Base-by-base conservation (phyloP, 1,140 invertebrate genomes). In the Lineus longissimus region DNA sequence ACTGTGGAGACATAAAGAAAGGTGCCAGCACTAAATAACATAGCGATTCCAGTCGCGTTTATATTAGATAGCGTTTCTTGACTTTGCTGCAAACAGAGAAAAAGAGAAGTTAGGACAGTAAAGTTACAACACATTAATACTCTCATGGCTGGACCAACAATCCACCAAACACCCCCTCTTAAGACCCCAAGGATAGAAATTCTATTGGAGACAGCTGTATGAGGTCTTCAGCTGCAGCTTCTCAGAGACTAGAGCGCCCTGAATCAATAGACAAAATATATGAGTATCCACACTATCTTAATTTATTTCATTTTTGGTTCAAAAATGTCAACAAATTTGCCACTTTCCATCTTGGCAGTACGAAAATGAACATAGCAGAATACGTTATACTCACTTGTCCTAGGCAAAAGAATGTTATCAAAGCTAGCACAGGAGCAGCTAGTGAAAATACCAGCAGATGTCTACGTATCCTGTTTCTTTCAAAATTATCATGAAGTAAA, bases 1-100 rank as follows among this genome's bases (percentile, higher is more conserved):
- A 98, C 95, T 1, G 97, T 98, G 0, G 97, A 94, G 6, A 99
- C 97, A 77, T 98, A 99, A 7, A 99, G 84, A 83, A 99, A 99
- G 51, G 97, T 99, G 1, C 97, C 97, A 0, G 94, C 97, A 67
- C 94, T 97, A 80, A 99, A 99, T 22, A 99, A 82, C 94, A 99
- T 97, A 17, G 96, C 94, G 45, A 98, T 88, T 47, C 94, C 95
- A 78, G 90, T 98, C 1, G 93, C 92, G 82, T 96, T 94, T 11
- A 95, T 86, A 29, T 89, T 90, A 68, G 88, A 91, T 1, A 96
- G 72, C 1, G 70, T 64, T 59, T 76, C 72, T 67, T 81, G 74
- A 64, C 72, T 79, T 75, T 75, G 73, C 82, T 84, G 73, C 31
- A 75, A 73, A 59, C 77, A 76, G 56, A 80, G 77, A 68, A 69